Evolutionary conservation across 2,113 vertebrate genomes (phyloP).

Genomic region (Colius striatus): DNA sequence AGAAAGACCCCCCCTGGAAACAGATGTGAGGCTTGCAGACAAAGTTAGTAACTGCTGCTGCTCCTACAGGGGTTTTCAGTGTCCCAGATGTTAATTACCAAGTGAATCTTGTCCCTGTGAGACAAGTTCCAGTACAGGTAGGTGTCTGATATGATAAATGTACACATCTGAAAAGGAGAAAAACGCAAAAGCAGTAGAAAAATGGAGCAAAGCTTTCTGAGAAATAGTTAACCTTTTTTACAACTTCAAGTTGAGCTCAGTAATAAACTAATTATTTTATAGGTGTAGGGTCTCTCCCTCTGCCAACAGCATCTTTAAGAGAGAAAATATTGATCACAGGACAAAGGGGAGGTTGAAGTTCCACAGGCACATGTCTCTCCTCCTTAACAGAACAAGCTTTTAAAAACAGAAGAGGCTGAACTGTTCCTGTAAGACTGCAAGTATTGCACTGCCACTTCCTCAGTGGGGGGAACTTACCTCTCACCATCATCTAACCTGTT

Average conservation of each 20-base stretch:
- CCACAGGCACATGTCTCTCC: neutral
- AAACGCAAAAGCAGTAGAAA: neutral
- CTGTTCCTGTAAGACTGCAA: neutral
- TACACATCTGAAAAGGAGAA: too few relatives aligned
- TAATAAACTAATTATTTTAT: neutral
- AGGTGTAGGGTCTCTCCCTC: neutral
- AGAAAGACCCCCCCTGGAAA: fast-evolving
- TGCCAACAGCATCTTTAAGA: neutral
- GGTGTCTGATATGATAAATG: neutral
- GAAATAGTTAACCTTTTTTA: neutral
- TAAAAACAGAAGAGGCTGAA: too few relatives aligned
- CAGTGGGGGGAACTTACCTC: neutral
- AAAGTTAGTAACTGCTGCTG: neutral
- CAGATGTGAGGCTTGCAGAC: too few relatives aligned
- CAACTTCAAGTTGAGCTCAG: neutral
- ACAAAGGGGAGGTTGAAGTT: fast-evolving
- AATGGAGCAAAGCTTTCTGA: too few relatives aligned
- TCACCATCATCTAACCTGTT: too few relatives aligned
- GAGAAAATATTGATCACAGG: fast-evolving
- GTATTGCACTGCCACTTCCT: fast-evolving
- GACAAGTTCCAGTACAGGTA: neutral
- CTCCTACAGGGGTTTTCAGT: neutral
- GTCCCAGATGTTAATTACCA: neutral
- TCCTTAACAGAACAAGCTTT: neutral
- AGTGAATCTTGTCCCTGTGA: too few relatives aligned